A percentile compares a stretch with the other conserved stretches of the same genome.
Evolutionary conservation across 2,797 vertebrate genomes (phyloP).

Genomic region (Centroberyx gerrardi): DNA sequence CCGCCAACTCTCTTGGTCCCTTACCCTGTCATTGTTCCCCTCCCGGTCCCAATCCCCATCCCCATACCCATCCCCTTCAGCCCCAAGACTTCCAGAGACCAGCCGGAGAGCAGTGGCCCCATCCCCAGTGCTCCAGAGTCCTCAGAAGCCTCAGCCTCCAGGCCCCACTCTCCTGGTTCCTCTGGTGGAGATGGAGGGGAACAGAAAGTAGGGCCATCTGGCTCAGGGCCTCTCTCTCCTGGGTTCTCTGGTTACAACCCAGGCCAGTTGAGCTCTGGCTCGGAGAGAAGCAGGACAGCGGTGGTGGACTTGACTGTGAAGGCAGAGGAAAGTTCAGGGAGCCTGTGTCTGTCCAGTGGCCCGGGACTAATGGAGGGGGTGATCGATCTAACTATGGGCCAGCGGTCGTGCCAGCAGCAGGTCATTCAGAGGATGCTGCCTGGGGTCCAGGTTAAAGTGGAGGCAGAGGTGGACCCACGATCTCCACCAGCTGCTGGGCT

Average conservation of each 20-base stretch:
- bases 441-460: constrained; percentile 91
- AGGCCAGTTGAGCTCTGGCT: constrained; percentile 60
- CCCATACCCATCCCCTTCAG: constrained; percentile 95
- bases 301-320: constrained; percentile 93
- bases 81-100: constrained; percentile 91
- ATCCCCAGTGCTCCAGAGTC: constrained; percentile 88
- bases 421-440: constrained; percentile 93
- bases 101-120: constrained; percentile 89
- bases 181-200: constrained; percentile 83
- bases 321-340: constrained; percentile 88
- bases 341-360: constrained; percentile 80
- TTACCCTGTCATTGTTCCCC: constrained; percentile 97
- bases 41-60: constrained; percentile 97
- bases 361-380: constrained; percentile 91
- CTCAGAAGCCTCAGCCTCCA: constrained; percentile 86
- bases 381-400: constrained; percentile 95
- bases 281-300: constrained; percentile 87
- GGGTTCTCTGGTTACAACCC: constrained; percentile 85
- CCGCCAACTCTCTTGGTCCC: constrained; percentile 97
- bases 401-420: constrained; percentile 93
- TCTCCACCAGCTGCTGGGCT: constrained; percentile 82
- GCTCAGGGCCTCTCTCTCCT: constrained; percentile 87
- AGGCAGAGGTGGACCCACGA: constrained; percentile 85
- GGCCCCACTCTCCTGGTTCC: constrained; percentile 83
- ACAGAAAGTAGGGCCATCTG: constrained; percentile 88